These are phyloP conservation scores for Athetis lepigone DNA, from an alignment of 2,888 invertebrate species.

Conservation along the genomic window DNA sequence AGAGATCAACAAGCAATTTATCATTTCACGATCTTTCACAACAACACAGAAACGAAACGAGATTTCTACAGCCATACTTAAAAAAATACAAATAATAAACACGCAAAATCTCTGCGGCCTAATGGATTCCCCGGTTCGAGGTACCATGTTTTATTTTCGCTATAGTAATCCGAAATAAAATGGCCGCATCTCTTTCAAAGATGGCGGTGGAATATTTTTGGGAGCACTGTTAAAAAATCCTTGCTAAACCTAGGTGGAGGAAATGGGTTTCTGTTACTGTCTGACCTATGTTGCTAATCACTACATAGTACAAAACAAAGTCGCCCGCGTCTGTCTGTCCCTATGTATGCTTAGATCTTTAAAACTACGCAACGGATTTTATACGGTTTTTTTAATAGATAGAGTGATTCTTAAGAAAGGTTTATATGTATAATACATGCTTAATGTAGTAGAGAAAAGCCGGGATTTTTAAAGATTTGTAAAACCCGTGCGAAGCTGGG, in stretches of 20 bases:
- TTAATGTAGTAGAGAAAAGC: no score
- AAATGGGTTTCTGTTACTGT: no score
- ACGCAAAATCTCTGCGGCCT: slow-evolving; percentile 48
- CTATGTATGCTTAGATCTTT: no score
- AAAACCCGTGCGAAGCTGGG: no score
- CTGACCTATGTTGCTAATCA: no score
- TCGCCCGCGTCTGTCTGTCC: no score
- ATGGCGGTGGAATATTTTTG: slow-evolving; percentile 26
- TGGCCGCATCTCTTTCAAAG: slow-evolving; percentile 24
- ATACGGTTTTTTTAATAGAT: no score
- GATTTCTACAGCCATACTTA: slow-evolving; percentile 63
- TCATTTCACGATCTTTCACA: slow-evolving; percentile 71
- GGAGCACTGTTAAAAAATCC: background rate
- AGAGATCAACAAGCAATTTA: slow-evolving; percentile 72
- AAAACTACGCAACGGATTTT: no score
- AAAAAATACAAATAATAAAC: slow-evolving; percentile 61
- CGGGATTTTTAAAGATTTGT: no score
- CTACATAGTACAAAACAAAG: no score
- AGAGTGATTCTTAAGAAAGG: no score
- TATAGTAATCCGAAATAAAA: slow-evolving; percentile 44
- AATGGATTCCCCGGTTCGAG: slow-evolving; percentile 61
- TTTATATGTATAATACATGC: no score
- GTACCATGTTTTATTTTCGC: slow-evolving; percentile 40
- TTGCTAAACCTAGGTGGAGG: background rate
- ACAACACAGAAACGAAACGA: slow-evolving; percentile 67